These are phyloP conservation scores for Aporrectodea caliginosa DNA, from an alignment of 1,140 invertebrate species.

Conservation along the genomic window DNA sequence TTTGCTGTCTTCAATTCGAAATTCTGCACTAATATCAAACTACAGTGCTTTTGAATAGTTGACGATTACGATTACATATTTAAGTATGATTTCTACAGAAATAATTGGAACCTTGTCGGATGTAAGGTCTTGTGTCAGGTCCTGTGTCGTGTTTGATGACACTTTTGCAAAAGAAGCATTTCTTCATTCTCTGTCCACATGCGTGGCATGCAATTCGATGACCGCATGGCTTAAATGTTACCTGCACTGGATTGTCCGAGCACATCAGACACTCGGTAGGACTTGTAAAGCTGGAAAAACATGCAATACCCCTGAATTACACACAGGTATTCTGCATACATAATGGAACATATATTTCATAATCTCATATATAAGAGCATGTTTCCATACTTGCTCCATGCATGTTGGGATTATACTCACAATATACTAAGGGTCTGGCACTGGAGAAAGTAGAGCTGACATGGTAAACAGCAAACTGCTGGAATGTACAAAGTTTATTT, in stretches of 20 bases:
- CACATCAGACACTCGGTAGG: background rate
- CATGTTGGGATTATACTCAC: background rate
- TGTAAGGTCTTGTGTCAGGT: background rate
- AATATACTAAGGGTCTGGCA: background rate
- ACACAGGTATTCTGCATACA: background rate
- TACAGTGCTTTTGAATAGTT: background rate
- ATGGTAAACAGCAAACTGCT: too few species aligned
- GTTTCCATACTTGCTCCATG: background rate
- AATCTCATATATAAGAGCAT: too few species aligned
- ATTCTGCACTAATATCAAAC: background rate
- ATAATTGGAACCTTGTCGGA: background rate
- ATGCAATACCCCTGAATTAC: background rate
- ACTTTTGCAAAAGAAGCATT: background rate
- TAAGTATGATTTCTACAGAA: background rate
- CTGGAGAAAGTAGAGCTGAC: too few species aligned
- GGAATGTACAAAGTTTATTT: too few species aligned
- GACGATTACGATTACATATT: too few species aligned
- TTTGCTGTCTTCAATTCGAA: too few species aligned
- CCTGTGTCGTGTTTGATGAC: background rate
- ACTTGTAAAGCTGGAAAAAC: background rate
- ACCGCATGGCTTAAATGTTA: background rate
- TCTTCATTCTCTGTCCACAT: background rate
- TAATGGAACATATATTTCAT: too few species aligned
- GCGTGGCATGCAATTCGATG: background rate
- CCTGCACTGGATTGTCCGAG: background rate